A percentile compares a stretch with the other conserved stretches of the same genome.
Evolutionary conservation across 2,888 invertebrate genomes (phyloP).

Genomic region (Lycophotia porphyrea): DNA sequence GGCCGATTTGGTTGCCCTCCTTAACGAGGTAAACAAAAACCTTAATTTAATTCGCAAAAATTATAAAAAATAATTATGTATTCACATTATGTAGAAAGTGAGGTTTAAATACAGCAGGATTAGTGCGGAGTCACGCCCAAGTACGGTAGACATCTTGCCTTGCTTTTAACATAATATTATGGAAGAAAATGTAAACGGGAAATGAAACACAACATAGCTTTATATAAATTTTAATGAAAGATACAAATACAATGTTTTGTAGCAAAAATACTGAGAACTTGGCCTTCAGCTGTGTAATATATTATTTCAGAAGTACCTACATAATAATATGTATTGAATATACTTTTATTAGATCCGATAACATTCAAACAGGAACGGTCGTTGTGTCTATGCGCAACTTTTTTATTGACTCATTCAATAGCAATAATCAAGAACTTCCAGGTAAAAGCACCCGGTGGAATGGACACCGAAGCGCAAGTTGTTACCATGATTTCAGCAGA

Average conservation of each 20-base stretch:
- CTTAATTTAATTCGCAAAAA: slow-evolving; percentile 18
- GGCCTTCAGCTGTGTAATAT: not conserved
- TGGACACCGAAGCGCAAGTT: not conserved
- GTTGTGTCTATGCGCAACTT: not conserved
- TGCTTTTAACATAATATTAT: slow-evolving; percentile 56
- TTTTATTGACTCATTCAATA: too few relatives aligned
- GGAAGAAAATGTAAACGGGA: slow-evolving; percentile 28
- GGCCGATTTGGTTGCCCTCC: not conserved
- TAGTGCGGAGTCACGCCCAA: slow-evolving; percentile 71
- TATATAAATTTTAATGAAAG: slow-evolving; percentile 59
- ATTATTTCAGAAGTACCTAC: not conserved
- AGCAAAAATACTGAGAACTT: slow-evolving; percentile 17
- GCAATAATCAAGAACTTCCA: not conserved
- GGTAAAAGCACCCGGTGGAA: not conserved
- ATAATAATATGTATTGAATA: not conserved
- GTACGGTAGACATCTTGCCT: slow-evolving; percentile 36
- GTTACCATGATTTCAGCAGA: not conserved
- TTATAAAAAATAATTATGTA: slow-evolving; percentile 46
- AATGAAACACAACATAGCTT: slow-evolving; percentile 33
- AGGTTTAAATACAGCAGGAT: slow-evolving; percentile 55
- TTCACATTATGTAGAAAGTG: slow-evolving; percentile 57
- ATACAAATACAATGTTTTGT: slow-evolving; percentile 49
- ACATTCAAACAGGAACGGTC: not conserved
- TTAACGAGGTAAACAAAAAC: slow-evolving; percentile 43
- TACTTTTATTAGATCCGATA: not conserved